phyloP scores from a whole-genome alignment of 2,113 vertebrate species.

The Rafetus swinhoei region DNA sequence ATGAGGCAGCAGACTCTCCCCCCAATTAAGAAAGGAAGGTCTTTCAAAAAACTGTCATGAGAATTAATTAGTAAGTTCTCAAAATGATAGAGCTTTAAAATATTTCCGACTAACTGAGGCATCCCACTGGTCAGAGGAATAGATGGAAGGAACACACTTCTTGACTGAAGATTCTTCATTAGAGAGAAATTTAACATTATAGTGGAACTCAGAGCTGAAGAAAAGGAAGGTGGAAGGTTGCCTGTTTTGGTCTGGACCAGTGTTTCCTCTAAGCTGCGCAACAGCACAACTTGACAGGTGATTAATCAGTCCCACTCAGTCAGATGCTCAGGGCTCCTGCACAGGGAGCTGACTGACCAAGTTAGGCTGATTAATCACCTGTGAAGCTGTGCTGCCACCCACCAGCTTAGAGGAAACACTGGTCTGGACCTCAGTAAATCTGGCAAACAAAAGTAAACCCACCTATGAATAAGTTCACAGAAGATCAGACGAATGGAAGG shows the following conservation, averaged over 20 bases:
- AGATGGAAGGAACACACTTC: neutral
- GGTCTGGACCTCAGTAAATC: neutral
- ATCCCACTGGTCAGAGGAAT: neutral
- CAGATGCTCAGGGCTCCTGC: too few species aligned
- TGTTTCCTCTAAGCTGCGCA: too few species aligned
- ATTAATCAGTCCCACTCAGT: too few species aligned
- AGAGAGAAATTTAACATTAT: neutral
- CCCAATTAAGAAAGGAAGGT: neutral
- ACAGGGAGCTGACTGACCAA: too few species aligned
- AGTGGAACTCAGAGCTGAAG: neutral
- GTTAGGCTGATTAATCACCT: too few species aligned
- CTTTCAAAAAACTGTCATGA: neutral
- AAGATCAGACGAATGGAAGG: neutral
- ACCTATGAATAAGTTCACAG: neutral
- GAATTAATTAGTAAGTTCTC: neutral
- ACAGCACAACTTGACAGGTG: too few species aligned
- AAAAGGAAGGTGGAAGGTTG: neutral
- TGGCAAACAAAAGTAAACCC: neutral
- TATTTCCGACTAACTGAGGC: neutral
- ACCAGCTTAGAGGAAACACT: too few species aligned
- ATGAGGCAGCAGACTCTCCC: neutral
- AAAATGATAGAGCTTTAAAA: neutral
- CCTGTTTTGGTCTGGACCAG: neutral
- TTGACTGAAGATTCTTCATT: neutral
- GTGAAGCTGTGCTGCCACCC: too few species aligned